Evolutionary conservation across 2,113 vertebrate species (phyloP).

Genomic region (Argyrosomus japonicus): DNA sequence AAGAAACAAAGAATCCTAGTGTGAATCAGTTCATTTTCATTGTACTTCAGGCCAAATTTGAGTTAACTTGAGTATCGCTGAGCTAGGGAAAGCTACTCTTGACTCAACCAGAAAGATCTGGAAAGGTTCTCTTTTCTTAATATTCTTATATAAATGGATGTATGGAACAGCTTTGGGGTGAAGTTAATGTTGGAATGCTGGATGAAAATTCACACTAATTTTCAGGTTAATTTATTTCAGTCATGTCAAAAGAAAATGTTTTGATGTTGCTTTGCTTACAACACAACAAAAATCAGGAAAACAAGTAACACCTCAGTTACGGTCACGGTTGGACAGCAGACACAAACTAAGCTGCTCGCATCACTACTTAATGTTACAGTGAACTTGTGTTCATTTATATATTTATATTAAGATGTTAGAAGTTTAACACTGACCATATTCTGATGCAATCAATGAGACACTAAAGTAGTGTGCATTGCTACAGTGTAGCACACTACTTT

Average conservation of each 20-base stretch:
- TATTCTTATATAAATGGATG: background rate
- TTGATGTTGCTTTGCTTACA: background rate
- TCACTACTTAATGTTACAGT: background rate
- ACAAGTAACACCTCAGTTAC: background rate
- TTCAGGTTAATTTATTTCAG: background rate
- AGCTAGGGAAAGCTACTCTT: background rate
- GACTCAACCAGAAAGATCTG: background rate
- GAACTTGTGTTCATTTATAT: background rate
- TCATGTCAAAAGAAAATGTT: background rate
- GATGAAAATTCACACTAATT: background rate
- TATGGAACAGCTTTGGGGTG: background rate
- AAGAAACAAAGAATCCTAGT: too few species aligned
- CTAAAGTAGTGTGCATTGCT: background rate
- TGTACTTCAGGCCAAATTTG: too few species aligned
- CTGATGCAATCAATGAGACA: background rate
- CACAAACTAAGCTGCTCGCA: background rate
- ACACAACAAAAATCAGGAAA: background rate
- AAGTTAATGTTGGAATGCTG: background rate
- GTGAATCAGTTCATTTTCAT: too few species aligned
- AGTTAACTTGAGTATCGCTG: too few species aligned
- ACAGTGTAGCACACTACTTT: background rate
- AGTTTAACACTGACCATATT: background rate
- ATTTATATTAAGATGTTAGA: background rate
- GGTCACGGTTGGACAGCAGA: background rate
- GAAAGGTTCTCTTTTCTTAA: background rate